Evolutionary conservation across 2,113 vertebrate species (phyloP).

Genomic region (Cygnus atratus): DNA sequence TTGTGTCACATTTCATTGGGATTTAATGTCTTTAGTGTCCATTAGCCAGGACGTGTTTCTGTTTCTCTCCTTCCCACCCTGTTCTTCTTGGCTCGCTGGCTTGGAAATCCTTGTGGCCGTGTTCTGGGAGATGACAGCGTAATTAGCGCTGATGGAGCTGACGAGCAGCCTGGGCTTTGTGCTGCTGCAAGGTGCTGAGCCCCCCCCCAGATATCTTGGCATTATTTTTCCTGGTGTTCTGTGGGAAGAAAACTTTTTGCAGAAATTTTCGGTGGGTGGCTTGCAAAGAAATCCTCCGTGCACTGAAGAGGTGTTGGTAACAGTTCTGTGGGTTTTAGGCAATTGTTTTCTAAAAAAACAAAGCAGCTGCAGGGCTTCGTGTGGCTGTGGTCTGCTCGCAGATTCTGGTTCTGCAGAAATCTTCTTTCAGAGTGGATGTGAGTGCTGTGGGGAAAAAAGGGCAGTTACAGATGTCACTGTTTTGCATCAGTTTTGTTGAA

Average conservation of each 20-base stretch:
- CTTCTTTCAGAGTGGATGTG: neutral
- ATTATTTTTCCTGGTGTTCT: neutral
- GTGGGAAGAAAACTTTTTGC: neutral
- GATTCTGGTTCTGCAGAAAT: neutral
- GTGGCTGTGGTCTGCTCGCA: neutral
- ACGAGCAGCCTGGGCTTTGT: rapidly evolving
- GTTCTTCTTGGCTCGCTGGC: neutral
- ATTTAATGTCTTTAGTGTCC: neutral
- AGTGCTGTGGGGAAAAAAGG: neutral
- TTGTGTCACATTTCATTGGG: neutral
- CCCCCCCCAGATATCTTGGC: neutral
- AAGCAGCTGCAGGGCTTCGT: neutral
- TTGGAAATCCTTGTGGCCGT: rapidly evolving
- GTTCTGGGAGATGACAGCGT: neutral
- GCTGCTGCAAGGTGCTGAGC: rapidly evolving
- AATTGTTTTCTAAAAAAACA: too few species aligned
- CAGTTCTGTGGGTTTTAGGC: neutral
- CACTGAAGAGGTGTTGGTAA: neutral
- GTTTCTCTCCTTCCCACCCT: neutral
- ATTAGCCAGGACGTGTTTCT: neutral
- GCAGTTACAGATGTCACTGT: rapidly evolving
- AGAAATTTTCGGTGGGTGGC: neutral
- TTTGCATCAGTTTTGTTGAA: neutral
- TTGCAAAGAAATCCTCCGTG: neutral
- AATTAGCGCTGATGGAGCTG: neutral